phyloP scores from a whole-genome alignment of 1,140 invertebrate genomes.

The Ceratitis capitata region DNA sequence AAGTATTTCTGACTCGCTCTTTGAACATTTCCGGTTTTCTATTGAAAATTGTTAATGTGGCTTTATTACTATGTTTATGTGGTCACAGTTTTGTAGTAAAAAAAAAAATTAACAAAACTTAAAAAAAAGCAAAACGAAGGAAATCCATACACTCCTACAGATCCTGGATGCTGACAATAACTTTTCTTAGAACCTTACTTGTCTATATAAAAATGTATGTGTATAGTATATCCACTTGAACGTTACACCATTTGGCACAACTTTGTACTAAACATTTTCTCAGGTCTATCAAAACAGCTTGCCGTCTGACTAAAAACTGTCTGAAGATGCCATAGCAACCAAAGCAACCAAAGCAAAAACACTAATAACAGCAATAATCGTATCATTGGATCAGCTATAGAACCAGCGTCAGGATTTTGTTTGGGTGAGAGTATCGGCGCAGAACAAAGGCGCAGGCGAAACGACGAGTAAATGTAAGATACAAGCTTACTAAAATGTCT shows the following conservation, averaged over 20 bases:
- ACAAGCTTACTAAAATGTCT: conserved; percentile 10
- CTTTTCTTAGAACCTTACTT: not conserved
- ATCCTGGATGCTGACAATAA: not conserved
- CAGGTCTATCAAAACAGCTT: conserved; percentile 5
- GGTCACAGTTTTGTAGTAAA: not conserved
- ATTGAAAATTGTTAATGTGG: not conserved
- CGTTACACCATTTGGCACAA: conserved; percentile 14
- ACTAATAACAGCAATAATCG: not conserved
- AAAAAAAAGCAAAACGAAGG: too few species aligned
- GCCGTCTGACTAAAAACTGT: not conserved
- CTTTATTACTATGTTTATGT: not conserved
- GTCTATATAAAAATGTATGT: not conserved
- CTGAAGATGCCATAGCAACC: not conserved
- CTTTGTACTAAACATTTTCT: not conserved
- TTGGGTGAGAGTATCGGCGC: not conserved
- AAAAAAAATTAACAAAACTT: not conserved
- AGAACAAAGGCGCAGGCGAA: conserved; percentile 14
- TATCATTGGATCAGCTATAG: too few species aligned
- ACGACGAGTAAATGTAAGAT: not conserved
- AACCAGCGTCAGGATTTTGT: not conserved
- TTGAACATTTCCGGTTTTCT: conserved; percentile 18
- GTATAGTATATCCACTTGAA: not conserved
- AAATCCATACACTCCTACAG: not conserved
- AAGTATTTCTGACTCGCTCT: not conserved
- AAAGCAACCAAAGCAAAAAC: not conserved